A percentile compares a stretch with the other conserved stretches of the same genome.
These are phyloP conservation scores for Rousettus leschenaultii DNA, from an alignment of 2,113 vertebrate genomes.

Conservation along the genomic window DNA sequence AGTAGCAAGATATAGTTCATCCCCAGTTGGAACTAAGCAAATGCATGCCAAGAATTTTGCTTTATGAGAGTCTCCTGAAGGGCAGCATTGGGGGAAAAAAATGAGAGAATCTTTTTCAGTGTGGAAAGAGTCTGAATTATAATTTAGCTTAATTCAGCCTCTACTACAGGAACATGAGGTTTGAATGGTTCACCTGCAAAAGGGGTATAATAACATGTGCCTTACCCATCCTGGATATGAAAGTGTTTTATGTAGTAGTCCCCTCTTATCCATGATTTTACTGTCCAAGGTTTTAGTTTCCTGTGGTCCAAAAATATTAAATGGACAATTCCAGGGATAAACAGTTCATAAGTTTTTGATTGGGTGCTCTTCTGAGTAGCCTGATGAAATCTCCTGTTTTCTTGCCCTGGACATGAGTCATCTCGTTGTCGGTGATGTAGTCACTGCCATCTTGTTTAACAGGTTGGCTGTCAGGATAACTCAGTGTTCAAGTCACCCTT, in stretches of 20 bases:
- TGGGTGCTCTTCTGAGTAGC: too few relatives aligned
- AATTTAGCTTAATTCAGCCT: neutral
- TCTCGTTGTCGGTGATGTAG: neutral
- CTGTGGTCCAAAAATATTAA: neutral
- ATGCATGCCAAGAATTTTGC: neutral
- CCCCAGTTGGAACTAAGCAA: neutral
- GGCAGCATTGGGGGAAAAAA: neutral
- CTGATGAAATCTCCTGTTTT: neutral
- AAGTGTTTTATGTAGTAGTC: neutral
- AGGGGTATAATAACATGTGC: neutral
- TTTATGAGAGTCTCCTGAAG: neutral
- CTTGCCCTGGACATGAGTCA: neutral
- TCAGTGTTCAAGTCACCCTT: neutral
- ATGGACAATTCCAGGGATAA: neutral
- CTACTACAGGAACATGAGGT: neutral
- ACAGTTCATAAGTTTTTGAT: neutral
- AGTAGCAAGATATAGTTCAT: neutral
- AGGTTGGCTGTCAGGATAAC: neutral
- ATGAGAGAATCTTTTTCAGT: neutral
- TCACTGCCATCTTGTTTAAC: neutral
- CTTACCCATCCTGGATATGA: neutral
- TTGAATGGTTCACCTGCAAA: neutral
- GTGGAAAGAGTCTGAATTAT: neutral
- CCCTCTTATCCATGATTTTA: neutral
- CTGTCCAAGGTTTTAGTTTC: neutral